Conservation (phyloP, 2,113 vertebrate genomes). For the Indri indri region DNA sequence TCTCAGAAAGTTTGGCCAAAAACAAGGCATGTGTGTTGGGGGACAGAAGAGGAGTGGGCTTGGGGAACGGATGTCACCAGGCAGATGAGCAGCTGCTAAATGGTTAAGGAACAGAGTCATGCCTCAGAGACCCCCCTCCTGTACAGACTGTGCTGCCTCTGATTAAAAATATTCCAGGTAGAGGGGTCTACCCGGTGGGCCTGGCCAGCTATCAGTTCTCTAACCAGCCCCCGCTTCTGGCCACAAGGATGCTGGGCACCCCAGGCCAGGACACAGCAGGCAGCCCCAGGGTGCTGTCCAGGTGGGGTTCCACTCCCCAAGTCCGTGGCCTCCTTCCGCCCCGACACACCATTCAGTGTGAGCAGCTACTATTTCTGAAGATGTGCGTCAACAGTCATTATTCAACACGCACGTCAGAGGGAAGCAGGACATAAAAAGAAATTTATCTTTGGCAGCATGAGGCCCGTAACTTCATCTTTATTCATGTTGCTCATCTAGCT, state of each 20-base stretch:
- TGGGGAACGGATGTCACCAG: background rate
- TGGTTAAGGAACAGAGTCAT: background rate
- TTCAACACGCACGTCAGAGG: constrained; percentile 25
- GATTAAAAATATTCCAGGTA: background rate
- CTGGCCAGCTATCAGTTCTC: background rate
- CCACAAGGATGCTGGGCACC: background rate
- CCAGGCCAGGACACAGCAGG: background rate
- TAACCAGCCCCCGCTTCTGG: background rate
- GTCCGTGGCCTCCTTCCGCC: background rate
- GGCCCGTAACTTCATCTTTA: background rate
- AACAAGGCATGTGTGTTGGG: background rate
- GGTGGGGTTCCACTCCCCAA: accelerated
- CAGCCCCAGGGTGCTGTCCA: background rate
- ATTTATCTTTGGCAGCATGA: constrained; percentile 41
- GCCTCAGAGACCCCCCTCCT: background rate
- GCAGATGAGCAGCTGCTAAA: background rate
- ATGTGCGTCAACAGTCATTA: background rate
- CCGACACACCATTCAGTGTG: background rate
- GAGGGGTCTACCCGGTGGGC: background rate
- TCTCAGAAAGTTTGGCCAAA: background rate
- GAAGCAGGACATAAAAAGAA: constrained; percentile 37
- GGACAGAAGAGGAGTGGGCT: background rate
- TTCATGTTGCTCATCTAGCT: constrained; percentile 25
- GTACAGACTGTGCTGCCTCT: background rate
- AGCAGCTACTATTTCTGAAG: constrained; percentile 45